Conservation (phyloP, 2,888 invertebrate species). For the Anagyrus pseudococci region DNA sequence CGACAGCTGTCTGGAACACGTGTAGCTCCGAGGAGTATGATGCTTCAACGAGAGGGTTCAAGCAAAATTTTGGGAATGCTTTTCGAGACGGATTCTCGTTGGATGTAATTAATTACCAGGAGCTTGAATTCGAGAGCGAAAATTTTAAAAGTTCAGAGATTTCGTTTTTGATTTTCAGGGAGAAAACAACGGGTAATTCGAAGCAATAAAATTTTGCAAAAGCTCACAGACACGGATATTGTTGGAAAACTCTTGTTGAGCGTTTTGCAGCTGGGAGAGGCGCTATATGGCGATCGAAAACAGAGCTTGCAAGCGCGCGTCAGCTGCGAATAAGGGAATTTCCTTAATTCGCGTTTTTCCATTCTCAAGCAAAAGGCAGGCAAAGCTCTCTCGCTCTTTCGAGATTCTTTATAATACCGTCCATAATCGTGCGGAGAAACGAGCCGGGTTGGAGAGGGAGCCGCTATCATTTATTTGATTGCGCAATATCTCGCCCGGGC, state of each 20-base stretch:
- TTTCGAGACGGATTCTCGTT: no score
- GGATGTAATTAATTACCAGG: no score
- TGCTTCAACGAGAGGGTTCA: background rate
- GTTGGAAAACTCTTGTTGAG: no score
- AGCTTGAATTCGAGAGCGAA: constrained; percentile 3
- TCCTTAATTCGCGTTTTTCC: constrained; percentile 37
- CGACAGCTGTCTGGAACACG: constrained; percentile 50
- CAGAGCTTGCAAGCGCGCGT: no score
- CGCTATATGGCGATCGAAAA: no score
- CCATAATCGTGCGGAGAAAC: constrained; percentile 27
- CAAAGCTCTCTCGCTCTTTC: no score
- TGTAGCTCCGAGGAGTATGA: background rate
- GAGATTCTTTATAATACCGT: constrained; percentile 33
- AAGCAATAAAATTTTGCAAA: background rate
- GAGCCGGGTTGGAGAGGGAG: no score
- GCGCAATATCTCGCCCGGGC: constrained; percentile 30
- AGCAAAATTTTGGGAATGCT: background rate
- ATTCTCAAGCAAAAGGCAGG: constrained; percentile 4
- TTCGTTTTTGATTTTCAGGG: background rate
- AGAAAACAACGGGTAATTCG: background rate
- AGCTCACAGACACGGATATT: background rate
- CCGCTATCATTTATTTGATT: constrained; percentile 38
- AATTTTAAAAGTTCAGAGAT: constrained; percentile 31
- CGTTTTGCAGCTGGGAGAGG: no score
- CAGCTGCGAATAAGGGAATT: constrained; percentile 15